A percentile compares a stretch with the other conserved stretches of the same genome.
These are phyloP conservation scores for Tetropium fuscum DNA, from an alignment of 2,888 invertebrate genomes.

Conservation along the genomic window DNA sequence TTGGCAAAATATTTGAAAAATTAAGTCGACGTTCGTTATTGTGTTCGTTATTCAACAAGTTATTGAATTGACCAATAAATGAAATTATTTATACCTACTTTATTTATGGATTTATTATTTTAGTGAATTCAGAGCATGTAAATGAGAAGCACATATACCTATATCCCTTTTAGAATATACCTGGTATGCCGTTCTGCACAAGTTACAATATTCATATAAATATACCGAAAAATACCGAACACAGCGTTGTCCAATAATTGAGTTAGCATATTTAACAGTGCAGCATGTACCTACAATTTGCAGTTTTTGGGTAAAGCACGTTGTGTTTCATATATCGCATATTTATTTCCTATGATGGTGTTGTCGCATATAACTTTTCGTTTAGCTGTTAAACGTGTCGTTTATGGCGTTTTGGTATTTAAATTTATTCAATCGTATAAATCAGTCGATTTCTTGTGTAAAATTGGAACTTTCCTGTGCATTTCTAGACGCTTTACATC, in stretches of 20 bases:
- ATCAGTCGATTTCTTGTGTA: slow-evolving; percentile 55
- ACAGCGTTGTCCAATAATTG: slow-evolving; percentile 10
- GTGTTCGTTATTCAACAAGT: no score
- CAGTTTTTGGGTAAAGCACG: slow-evolving; percentile 24
- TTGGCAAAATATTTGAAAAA: no score
- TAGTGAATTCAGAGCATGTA: no score
- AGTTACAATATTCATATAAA: slow-evolving; percentile 18
- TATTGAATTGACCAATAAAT: no score
- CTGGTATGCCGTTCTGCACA: no score
- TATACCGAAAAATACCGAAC: slow-evolving; percentile 10
- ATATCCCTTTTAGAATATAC: no score
- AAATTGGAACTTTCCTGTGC: slow-evolving; percentile 53
- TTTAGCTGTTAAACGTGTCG: slow-evolving; percentile 46
- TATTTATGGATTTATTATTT: no score
- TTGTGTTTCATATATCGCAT: slow-evolving; percentile 27
- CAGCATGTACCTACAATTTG: slow-evolving; percentile 27
- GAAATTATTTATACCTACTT: no score
- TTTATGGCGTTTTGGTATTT: slow-evolving; percentile 53
- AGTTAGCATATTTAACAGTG: slow-evolving; percentile 26
- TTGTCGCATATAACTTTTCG: slow-evolving; percentile 41
- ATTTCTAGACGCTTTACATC: slow-evolving; percentile 52
- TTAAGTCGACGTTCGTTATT: no score
- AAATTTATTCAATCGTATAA: slow-evolving; percentile 58
- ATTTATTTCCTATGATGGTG: slow-evolving; percentile 30
- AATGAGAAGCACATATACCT: no score